These are phyloP conservation scores for Thripadectes ignobilis DNA, from an alignment of 2,797 vertebrate species.

Conservation along the genomic window DNA sequence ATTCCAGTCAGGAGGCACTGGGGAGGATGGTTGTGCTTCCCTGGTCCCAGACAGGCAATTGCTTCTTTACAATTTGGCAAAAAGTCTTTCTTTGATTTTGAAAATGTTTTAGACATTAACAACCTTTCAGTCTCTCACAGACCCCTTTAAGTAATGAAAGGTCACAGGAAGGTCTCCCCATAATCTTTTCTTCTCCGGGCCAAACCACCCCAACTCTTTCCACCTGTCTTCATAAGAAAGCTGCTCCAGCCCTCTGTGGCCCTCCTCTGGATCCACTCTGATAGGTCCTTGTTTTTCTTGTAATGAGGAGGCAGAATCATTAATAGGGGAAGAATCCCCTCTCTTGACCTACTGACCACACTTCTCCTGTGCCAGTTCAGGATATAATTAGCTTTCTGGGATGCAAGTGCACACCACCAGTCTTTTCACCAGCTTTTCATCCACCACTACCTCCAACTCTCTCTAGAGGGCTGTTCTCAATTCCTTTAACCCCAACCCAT, in stretches of 20 bases:
- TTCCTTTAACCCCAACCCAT: fast-evolving
- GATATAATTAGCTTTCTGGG: background rate
- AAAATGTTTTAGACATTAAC: no score
- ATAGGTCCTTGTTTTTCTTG: background rate
- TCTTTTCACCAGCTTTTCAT: background rate
- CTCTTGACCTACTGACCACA: fast-evolving
- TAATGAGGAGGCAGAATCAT: no score
- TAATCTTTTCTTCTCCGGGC: background rate
- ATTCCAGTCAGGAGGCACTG: no score
- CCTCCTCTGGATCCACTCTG: background rate
- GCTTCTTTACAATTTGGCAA: no score
- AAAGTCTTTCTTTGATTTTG: no score
- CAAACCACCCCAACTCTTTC: background rate
- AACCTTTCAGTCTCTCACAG: no score
- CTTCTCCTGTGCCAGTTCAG: background rate
- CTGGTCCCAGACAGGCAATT: no score
- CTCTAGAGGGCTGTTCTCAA: background rate
- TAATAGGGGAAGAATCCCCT: background rate
- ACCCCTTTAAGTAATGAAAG: background rate
- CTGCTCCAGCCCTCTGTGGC: background rate
- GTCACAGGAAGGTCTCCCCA: background rate
- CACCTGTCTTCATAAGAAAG: background rate
- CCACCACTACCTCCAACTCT: background rate
- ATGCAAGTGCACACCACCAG: no score
- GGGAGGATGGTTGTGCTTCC: no score